phyloP scores from a whole-genome alignment of 2,888 invertebrate species.

The Schizotus pectinicornis region DNA sequence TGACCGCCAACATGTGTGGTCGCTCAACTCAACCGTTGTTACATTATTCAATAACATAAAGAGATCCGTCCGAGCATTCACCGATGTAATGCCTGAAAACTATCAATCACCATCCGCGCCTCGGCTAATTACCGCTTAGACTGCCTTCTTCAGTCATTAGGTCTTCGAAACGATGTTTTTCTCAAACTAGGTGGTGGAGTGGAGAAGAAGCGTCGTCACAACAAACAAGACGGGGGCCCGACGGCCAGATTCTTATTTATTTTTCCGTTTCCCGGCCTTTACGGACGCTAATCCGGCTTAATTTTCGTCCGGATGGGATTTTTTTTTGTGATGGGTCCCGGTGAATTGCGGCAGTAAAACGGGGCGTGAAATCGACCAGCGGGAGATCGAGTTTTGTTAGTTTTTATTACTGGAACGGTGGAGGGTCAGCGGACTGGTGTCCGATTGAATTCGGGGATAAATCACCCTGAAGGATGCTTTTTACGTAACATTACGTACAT shows the following conservation, averaged over 20 bases:
- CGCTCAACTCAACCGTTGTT: background rate
- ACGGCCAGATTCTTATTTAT: slow-evolving; percentile 54
- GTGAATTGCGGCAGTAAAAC: slow-evolving; percentile 42
- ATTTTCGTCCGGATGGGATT: slow-evolving; percentile 51
- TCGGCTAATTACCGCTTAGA: background rate
- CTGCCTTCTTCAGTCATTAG: no score
- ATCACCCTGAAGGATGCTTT: slow-evolving; percentile 45
- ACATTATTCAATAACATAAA: slow-evolving; percentile 1
- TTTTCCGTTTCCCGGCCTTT: slow-evolving; percentile 57
- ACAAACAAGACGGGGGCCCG: slow-evolving; percentile 19
- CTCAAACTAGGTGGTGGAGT: background rate
- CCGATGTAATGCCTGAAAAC: background rate
- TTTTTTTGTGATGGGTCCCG: slow-evolving; percentile 43
- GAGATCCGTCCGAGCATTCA: background rate
- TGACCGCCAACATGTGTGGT: slow-evolving; percentile 22
- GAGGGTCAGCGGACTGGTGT: slow-evolving; percentile 40
- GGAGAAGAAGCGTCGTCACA: slow-evolving; percentile 5
- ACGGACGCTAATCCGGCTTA: slow-evolving; percentile 56
- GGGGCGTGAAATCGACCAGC: slow-evolving; percentile 52
- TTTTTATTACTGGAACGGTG: slow-evolving; percentile 43
- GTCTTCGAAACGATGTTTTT: background rate
- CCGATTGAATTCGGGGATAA: slow-evolving; percentile 43
- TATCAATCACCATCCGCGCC: background rate
- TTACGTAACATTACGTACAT: slow-evolving; percentile 49
- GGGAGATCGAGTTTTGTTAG: slow-evolving; percentile 46